Percentiles rank a stretch among this genome's conserved stretches.
Evolutionary conservation across 2,113 vertebrate species (phyloP).

Genomic region (Oxyruncus cristatus): DNA sequence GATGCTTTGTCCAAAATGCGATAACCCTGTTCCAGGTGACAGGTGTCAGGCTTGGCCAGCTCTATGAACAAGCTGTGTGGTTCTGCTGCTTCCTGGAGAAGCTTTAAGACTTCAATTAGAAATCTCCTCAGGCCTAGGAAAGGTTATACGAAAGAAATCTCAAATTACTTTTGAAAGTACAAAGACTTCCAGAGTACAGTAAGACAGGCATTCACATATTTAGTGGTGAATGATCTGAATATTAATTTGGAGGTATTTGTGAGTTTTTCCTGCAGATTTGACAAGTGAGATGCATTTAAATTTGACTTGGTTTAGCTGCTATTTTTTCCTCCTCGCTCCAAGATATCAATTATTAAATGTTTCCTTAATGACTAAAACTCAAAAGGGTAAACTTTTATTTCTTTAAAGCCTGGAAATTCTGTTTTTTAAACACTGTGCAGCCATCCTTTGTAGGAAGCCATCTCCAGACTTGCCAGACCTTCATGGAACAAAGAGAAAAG

Average conservation of each 20-base stretch:
- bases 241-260: neutral
- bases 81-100: neutral
- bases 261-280: neutral
- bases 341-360: neutral
- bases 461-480: neutral
- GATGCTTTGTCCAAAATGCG: neutral
- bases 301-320: neutral
- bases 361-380: neutral
- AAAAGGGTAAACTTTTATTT: neutral
- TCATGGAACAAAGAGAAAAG: neutral
- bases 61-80: neutral
- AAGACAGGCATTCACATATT: neutral
- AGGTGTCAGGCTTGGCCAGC: neutral
- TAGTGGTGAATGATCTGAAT: neutral
- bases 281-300: neutral
- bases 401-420: neutral
- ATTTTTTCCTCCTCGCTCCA: neutral
- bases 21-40: neutral
- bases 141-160: neutral
- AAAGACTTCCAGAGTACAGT: neutral
- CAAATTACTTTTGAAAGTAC: neutral
- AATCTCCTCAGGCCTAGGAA: neutral
- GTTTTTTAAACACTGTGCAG: neutral
- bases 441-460: neutral
- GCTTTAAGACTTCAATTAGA: neutral